A percentile compares a stretch with the other conserved stretches of the same genome.
These are phyloP conservation scores for mouse (Mus musculus) DNA, from an alignment of 2,113 vertebrate species.

Conservation along the genomic window DNA sequence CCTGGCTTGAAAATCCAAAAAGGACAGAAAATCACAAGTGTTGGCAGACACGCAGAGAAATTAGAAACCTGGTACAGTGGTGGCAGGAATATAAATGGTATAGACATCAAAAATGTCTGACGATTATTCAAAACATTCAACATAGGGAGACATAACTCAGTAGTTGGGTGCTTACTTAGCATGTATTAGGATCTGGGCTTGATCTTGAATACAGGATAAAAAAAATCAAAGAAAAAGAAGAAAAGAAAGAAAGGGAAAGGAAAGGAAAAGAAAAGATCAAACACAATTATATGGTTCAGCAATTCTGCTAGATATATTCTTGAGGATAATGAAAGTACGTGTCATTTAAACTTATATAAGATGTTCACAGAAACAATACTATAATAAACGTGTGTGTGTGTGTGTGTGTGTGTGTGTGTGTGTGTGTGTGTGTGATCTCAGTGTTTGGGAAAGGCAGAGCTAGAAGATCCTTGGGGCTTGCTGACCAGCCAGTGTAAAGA, in stretches of 20 bases:
- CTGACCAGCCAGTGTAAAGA: not conserved
- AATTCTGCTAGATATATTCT: not conserved
- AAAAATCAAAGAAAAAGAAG: no score
- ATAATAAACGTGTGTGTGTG: not conserved
- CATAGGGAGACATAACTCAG: not conserved
- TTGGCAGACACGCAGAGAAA: not conserved
- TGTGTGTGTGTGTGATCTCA: not conserved
- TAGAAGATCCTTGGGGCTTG: not conserved
- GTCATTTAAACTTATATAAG: not conserved
- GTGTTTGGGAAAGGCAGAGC: no score
- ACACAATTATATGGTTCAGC: not conserved
- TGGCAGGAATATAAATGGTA: not conserved
- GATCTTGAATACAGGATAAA: not conserved
- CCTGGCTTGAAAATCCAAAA: not conserved
- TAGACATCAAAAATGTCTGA: constrained; percentile 3
- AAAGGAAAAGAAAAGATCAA: not conserved
- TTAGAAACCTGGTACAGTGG: not conserved
- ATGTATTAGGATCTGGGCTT: not conserved
- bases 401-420: no score
- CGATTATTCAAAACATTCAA: constrained; percentile 3
- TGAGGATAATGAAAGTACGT: constrained; percentile 16
- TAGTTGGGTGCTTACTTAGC: not conserved
- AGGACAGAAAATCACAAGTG: not conserved
- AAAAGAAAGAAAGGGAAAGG: not conserved
- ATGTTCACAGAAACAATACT: not conserved